Conservation (phyloP, 2,113 vertebrate species). For the Oreocharis arfaki region DNA sequence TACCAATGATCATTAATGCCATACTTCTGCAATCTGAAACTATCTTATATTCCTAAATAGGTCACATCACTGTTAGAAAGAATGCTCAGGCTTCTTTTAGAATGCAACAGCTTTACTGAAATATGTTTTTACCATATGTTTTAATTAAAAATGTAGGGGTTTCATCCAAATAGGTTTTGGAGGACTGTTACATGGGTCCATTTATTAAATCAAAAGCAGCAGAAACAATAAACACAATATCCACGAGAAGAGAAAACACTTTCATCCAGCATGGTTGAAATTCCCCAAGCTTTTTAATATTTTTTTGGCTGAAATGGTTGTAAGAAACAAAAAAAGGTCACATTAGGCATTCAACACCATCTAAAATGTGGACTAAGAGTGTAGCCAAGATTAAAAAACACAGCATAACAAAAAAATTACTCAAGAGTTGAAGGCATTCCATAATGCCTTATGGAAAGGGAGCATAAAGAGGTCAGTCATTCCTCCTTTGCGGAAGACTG, state of each 20-base stretch:
- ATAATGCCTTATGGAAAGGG: not conserved
- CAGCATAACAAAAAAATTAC: not conserved
- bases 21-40: not conserved
- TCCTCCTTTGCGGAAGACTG: not conserved
- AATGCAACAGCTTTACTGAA: conserved; percentile 32
- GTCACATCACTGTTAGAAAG: not conserved
- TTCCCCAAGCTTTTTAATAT: not conserved
- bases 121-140: conserved; percentile 49
- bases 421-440: not conserved
- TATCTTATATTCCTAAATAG: not conserved
- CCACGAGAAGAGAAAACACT: not conserved
- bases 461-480: not conserved
- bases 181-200: not conserved
- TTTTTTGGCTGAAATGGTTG: not conserved
- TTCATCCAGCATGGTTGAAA: not conserved
- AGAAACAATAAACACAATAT: not conserved
- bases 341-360: not conserved
- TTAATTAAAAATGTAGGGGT: conserved; percentile 28
- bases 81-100: conserved; percentile 17
- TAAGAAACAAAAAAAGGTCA: not conserved
- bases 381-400: not conserved
- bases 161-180: conserved; percentile 17
- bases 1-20: not conserved
- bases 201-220: not conserved
- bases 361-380: not conserved